Conservation (phyloP, 2,888 invertebrate genomes). For the Agrypnus murinus region DNA sequence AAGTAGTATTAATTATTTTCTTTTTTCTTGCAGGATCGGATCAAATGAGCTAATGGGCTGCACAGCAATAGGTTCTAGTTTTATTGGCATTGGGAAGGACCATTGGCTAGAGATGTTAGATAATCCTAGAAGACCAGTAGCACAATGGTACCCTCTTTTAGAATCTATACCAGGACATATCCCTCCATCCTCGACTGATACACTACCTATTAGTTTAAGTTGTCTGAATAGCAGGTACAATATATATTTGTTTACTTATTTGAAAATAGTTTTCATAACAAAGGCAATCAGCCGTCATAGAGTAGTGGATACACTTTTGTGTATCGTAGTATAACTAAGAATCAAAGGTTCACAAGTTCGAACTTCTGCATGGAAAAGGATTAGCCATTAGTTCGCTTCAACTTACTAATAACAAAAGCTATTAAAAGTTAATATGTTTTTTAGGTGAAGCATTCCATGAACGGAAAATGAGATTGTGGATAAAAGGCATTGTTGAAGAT, state of each 20-base stretch:
- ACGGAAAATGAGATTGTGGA: conserved; percentile 13
- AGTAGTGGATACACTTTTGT: too few relatives aligned
- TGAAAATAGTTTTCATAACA: too few relatives aligned
- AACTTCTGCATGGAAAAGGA: too few relatives aligned
- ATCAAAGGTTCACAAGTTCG: too few relatives aligned
- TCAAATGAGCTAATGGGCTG: conserved; percentile 91
- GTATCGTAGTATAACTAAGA: too few relatives aligned
- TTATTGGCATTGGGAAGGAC: conserved; percentile 85
- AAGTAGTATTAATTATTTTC: too few relatives aligned
- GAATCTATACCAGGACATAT: conserved; percentile 81
- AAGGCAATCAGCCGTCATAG: too few relatives aligned
- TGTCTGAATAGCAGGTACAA: conserved; percentile 82
- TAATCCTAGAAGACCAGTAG: conserved; percentile 87
- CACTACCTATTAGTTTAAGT: conserved; percentile 77
- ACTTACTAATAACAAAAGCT: too few relatives aligned
- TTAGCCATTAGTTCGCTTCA: too few relatives aligned
- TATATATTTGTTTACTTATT: too few relatives aligned
- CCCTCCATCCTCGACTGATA: conserved; percentile 71
- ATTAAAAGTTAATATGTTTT: too few relatives aligned
- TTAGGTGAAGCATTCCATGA: conserved; percentile 40
- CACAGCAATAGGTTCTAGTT: conserved; percentile 84
- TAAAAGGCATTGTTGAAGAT: conserved; percentile 39
- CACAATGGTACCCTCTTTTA: conserved; percentile 88
- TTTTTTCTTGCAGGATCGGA: conserved; percentile 79
- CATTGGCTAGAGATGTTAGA: conserved; percentile 92